Conservation (phyloP, 2,888 invertebrate species). For the Eristalis arbustorum region DNA sequence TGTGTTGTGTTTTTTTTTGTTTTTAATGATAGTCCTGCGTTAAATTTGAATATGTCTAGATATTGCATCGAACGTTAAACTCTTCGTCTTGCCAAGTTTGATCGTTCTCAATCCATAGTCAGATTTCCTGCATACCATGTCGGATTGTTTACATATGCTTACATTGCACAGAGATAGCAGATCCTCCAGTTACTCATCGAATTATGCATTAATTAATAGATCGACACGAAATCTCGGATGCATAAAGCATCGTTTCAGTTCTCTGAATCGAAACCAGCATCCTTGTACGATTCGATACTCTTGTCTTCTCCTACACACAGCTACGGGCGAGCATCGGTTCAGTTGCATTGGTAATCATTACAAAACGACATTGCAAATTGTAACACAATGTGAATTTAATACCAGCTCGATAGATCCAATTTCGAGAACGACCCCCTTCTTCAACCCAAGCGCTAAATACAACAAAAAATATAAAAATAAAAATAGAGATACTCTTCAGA, state of each 20-base stretch:
- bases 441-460: constrained; percentile 42
- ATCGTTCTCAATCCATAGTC: not conserved
- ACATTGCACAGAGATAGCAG: too few relatives aligned
- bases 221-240: not conserved
- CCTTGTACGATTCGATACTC: constrained; percentile 7
- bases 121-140: not conserved
- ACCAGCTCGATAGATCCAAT: constrained; percentile 55
- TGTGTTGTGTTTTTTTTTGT: not conserved
- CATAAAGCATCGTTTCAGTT: not conserved
- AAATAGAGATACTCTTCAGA: constrained; percentile 28
- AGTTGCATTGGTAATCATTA: constrained; percentile 53
- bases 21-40: constrained; percentile 45
- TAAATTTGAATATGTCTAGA: not conserved
- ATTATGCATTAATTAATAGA: not conserved
- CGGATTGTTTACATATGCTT: too few relatives aligned
- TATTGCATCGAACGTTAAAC: not conserved
- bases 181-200: too few relatives aligned
- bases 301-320: constrained; percentile 11
- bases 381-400: constrained; percentile 57
- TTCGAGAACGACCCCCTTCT: constrained; percentile 64
- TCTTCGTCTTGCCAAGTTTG: too few relatives aligned
- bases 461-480: constrained; percentile 6
- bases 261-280: constrained; percentile 31
- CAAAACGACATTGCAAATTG: constrained; percentile 61
- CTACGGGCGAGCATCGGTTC: constrained; percentile 28